Percentiles rank a stretch among this genome's conserved stretches.
Evolutionary conservation across 2,113 vertebrate genomes (phyloP).

Genomic region (Trachemys scripta): DNA sequence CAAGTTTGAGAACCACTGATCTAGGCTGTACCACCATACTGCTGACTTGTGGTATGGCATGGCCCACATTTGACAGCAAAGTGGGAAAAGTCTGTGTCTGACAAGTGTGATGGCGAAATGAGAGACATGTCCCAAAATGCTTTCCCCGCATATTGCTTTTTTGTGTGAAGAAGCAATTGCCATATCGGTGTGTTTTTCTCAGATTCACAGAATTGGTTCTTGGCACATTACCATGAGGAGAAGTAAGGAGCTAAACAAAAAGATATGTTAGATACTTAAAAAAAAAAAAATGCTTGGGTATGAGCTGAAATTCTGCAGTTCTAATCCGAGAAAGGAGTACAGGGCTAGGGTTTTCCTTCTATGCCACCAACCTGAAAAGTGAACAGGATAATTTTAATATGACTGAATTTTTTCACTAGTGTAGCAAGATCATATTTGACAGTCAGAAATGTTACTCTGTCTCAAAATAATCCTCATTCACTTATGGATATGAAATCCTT

Average conservation of each 20-base stretch:
- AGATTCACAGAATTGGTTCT: background rate
- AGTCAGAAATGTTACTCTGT: slow-evolving; percentile 38
- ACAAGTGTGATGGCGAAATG: background rate
- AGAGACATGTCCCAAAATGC: background rate
- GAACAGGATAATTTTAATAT: background rate
- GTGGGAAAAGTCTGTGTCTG: background rate
- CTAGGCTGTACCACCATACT: background rate
- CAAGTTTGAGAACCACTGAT: background rate
- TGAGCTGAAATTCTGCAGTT: background rate
- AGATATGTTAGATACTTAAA: too few relatives aligned
- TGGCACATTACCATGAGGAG: too few relatives aligned
- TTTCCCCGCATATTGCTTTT: background rate
- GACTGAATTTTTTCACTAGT: slow-evolving; percentile 3
- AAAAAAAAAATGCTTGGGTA: background rate
- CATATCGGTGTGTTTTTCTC: background rate
- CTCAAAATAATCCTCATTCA: slow-evolving; percentile 54
- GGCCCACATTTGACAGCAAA: background rate
- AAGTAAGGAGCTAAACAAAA: background rate
- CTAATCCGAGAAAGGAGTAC: background rate
- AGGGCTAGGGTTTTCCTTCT: background rate
- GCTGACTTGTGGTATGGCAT: rapidly evolving
- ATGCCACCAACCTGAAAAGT: background rate
- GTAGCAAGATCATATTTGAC: slow-evolving; percentile 7
- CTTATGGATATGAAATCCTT: slow-evolving; percentile 4
- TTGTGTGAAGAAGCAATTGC: background rate